Evolutionary conservation across 1,140 invertebrate genomes (phyloP).

Genomic region (Chlorops oryzae): DNA sequence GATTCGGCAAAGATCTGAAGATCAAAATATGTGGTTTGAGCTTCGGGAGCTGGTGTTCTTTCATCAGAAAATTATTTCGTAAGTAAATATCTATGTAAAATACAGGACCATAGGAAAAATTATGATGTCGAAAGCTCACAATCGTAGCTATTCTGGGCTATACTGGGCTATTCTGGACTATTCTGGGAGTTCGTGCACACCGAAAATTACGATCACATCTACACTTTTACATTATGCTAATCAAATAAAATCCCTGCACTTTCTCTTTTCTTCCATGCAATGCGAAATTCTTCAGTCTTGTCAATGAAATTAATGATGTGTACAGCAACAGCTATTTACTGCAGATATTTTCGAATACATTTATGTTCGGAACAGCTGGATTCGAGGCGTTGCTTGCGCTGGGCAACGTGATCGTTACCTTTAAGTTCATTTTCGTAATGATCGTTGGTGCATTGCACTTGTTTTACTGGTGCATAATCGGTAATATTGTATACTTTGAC

Average conservation of each 20-base stretch:
- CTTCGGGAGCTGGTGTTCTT: slow-evolving; percentile 16
- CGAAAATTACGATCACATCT: too few species aligned
- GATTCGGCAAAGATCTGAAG: not conserved
- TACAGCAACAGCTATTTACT: slow-evolving; percentile 28
- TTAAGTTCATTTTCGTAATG: slow-evolving; percentile 30
- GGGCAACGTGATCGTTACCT: slow-evolving; percentile 24
- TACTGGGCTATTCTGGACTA: too few species aligned
- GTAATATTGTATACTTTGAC: slow-evolving; percentile 25
- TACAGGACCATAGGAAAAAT: not conserved
- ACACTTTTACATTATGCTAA: too few species aligned
- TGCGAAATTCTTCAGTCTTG: slow-evolving; percentile 14
- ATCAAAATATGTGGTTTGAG: slow-evolving; percentile 9
- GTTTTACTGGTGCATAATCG: slow-evolving; percentile 30
- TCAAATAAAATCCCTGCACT: not conserved
- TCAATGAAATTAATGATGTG: slow-evolving; percentile 19
- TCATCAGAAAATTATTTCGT: slow-evolving; percentile 36
- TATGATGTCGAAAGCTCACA: too few species aligned
- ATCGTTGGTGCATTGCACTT: slow-evolving; percentile 26
- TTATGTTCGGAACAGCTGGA: slow-evolving; percentile 29
- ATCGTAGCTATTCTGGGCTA: not conserved
- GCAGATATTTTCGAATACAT: slow-evolving; percentile 33
- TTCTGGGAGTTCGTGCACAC: too few species aligned
- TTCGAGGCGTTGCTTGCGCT: slow-evolving; percentile 31
- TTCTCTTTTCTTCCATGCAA: too few species aligned
- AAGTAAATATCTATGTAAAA: not conserved